Evolutionary conservation across 2,888 invertebrate genomes (phyloP).

Genomic region (Laothoe populi): DNA sequence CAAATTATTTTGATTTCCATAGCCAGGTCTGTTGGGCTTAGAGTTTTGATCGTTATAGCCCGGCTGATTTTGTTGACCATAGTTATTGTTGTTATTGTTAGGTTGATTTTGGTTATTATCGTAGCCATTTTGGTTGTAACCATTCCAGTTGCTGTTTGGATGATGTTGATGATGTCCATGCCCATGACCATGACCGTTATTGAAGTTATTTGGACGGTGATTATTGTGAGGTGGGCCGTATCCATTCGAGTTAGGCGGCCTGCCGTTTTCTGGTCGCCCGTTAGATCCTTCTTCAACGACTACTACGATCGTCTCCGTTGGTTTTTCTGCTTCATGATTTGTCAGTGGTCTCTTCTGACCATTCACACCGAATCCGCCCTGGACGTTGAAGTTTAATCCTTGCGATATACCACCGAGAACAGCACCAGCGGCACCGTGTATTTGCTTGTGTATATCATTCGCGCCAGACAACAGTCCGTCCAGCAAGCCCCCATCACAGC

Average conservation of each 20-base stretch:
- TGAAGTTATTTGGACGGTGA: constrained; percentile 32
- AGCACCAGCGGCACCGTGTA: constrained; percentile 55
- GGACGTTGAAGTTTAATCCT: constrained; percentile 49
- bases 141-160: constrained; percentile 29
- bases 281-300: constrained; percentile 49
- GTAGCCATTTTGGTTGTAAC: constrained; percentile 29
- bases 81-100: constrained; percentile 29
- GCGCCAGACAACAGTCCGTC: constrained; percentile 50
- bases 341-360: constrained; percentile 31
- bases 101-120: constrained; percentile 14
- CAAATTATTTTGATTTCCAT: constrained; percentile 29
- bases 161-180: constrained; percentile 31
- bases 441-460: constrained; percentile 46
- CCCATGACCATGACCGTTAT: constrained; percentile 21
- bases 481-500: constrained; percentile 46
- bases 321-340: constrained; percentile 39
- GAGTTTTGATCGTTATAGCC: constrained; percentile 13
- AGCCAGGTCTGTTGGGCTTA: constrained; percentile 26
- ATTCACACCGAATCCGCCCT: constrained; percentile 43
- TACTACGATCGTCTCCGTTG: constrained; percentile 47
- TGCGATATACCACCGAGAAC: constrained; percentile 55
- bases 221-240: constrained; percentile 40
- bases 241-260: constrained; percentile 35
- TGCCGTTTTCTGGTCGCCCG: constrained; percentile 30
- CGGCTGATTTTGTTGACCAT: constrained; percentile 31